phyloP scores from a whole-genome alignment of 2,113 vertebrate genomes.

The Cebidichthys violaceus region DNA sequence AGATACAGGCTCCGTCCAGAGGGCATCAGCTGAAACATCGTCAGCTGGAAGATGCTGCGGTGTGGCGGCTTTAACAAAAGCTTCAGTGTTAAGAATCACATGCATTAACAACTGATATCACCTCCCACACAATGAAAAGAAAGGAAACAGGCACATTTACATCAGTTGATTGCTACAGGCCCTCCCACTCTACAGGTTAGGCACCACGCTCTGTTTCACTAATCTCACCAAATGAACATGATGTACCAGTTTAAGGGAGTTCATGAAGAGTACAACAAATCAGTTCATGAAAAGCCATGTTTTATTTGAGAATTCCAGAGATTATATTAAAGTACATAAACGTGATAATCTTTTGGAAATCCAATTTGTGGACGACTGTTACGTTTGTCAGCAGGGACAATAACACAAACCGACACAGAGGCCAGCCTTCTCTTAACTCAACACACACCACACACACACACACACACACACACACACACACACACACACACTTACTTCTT shows the following conservation, averaged over 20 bases:
- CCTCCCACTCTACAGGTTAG: background rate
- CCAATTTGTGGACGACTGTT: background rate
- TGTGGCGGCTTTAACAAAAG: too few species aligned
- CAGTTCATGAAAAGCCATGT: background rate
- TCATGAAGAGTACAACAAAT: background rate
- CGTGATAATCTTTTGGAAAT: constrained; percentile 1
- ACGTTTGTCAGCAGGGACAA: background rate
- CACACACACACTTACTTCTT: background rate
- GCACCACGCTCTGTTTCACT: background rate
- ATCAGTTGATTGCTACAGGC: background rate
- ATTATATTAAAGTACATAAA: constrained; percentile 1
- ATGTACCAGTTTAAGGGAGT: background rate
- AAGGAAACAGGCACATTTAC: background rate
- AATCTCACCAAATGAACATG: background rate
- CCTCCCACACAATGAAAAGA: background rate
- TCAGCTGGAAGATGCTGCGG: background rate
- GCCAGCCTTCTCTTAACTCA: background rate
- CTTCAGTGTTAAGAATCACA: background rate
- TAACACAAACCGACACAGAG: background rate
- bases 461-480: constrained; percentile 7
- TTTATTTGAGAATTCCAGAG: background rate
- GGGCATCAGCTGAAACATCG: constrained; percentile 10
- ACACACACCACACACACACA: background rate
- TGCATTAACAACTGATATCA: background rate
- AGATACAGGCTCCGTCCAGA: background rate